Conservation (phyloP, 1,140 invertebrate genomes). For the Bursaphelenchus mucronatus region DNA sequence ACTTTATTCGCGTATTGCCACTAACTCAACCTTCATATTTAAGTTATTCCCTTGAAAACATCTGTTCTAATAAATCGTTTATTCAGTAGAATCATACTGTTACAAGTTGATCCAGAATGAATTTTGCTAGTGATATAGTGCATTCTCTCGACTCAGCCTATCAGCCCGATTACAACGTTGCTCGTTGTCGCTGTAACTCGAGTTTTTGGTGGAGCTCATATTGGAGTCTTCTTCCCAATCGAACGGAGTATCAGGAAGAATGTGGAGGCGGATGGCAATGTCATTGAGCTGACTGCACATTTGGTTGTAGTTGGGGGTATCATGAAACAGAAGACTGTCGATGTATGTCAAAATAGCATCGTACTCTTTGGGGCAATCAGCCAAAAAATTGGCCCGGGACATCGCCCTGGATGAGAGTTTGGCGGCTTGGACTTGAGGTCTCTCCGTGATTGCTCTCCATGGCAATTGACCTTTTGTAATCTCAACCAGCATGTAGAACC, state of each 20-base stretch:
- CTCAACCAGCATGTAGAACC: slow-evolving; percentile 53
- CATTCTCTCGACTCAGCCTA: too few species aligned
- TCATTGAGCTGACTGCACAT: slow-evolving; percentile 22
- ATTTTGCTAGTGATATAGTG: too few species aligned
- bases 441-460: slow-evolving; percentile 38
- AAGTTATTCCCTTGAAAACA: too few species aligned
- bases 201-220: slow-evolving; percentile 14
- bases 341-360: slow-evolving; percentile 29
- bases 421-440: slow-evolving; percentile 22
- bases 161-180: not conserved
- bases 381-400: slow-evolving; percentile 25
- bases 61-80: too few species aligned
- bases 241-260: slow-evolving; percentile 22
- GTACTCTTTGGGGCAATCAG: slow-evolving; percentile 36
- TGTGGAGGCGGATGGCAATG: slow-evolving; percentile 25
- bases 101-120: too few species aligned
- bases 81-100: too few species aligned
- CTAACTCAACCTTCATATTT: too few species aligned
- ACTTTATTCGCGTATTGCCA: too few species aligned
- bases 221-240: slow-evolving; percentile 34
- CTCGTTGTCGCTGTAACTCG: slow-evolving; percentile 15
- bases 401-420: slow-evolving; percentile 21
- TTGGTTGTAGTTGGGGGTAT: slow-evolving; percentile 21
- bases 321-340: slow-evolving; percentile 20
- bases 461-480: slow-evolving; percentile 41